These are phyloP conservation scores for Athetis lepigone DNA, from an alignment of 2,888 invertebrate species.

Conservation along the genomic window DNA sequence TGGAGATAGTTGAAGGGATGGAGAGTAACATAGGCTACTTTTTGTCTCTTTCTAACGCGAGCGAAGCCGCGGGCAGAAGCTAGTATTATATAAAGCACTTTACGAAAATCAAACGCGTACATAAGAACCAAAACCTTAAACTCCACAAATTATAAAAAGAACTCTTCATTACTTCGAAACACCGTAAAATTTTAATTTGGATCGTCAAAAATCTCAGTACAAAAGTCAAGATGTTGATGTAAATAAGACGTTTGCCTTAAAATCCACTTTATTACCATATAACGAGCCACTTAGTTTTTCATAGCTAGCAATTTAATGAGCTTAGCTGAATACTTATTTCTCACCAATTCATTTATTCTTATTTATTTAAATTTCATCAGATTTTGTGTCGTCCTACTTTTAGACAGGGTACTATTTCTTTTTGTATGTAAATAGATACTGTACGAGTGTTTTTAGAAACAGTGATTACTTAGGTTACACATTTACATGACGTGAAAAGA, in stretches of 20 bases:
- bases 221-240: constrained; percentile 63
- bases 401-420: constrained; percentile 8
- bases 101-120: not conserved
- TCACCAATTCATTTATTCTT: constrained; percentile 63
- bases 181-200: constrained; percentile 62
- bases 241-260: constrained; percentile 63
- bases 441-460: not conserved
- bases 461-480: no score
- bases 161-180: constrained; percentile 47
- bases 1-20: no score
- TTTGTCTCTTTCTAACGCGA: no score
- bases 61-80: no score
- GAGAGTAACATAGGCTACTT: no score
- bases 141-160: constrained; percentile 48
- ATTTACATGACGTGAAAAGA: no score
- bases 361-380: constrained; percentile 59
- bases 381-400: constrained; percentile 32
- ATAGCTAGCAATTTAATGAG: constrained; percentile 60
- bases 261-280: constrained; percentile 65
- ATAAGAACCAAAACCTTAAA: constrained; percentile 18
- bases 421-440: not conserved
- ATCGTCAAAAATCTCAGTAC: constrained; percentile 50
- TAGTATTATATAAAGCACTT: no score
- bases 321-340: constrained; percentile 55
- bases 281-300: constrained; percentile 65